A percentile compares a stretch with the other conserved stretches of the same genome.
Conservation (phyloP, 2,888 invertebrate genomes). For the Tachina fera region DNA sequence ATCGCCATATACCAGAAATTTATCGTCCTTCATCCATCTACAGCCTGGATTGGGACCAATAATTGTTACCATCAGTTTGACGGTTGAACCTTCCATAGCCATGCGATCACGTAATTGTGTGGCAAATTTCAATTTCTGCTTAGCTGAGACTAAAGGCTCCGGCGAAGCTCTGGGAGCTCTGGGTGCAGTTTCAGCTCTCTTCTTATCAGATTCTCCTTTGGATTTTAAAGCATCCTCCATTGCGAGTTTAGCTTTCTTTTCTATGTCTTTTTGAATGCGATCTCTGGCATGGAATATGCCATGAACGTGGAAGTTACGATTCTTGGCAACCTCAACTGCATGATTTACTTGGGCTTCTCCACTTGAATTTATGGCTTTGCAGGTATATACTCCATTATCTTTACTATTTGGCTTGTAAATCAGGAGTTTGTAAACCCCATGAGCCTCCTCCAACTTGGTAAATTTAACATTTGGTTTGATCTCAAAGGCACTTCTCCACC, state of each 20-base stretch:
- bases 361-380: constrained; percentile 87
- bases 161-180: constrained; percentile 76
- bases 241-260: constrained; percentile 78
- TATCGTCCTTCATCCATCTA: constrained; percentile 91
- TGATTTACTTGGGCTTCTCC: constrained; percentile 84
- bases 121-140: constrained; percentile 85
- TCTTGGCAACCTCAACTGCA: constrained; percentile 84
- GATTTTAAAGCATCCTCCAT: constrained; percentile 82
- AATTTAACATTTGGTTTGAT: constrained; percentile 81
- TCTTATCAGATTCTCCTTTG: constrained; percentile 81
- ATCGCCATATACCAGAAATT: constrained; percentile 84
- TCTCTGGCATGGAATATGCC: constrained; percentile 82
- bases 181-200: constrained; percentile 75
- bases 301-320: constrained; percentile 83
- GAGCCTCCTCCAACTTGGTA: constrained; percentile 81
- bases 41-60: constrained; percentile 88
- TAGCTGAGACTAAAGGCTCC: constrained; percentile 79
- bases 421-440: constrained; percentile 84
- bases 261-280: constrained; percentile 79
- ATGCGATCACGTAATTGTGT: constrained; percentile 90
- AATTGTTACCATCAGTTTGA: constrained; percentile 91
- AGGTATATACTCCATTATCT: constrained; percentile 88
- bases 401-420: constrained; percentile 84
- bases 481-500: constrained; percentile 81
- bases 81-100: constrained; percentile 88